Base-by-base conservation (phyloP, 2,113 vertebrate genomes). In the Entelurus aequoreus region DNA sequence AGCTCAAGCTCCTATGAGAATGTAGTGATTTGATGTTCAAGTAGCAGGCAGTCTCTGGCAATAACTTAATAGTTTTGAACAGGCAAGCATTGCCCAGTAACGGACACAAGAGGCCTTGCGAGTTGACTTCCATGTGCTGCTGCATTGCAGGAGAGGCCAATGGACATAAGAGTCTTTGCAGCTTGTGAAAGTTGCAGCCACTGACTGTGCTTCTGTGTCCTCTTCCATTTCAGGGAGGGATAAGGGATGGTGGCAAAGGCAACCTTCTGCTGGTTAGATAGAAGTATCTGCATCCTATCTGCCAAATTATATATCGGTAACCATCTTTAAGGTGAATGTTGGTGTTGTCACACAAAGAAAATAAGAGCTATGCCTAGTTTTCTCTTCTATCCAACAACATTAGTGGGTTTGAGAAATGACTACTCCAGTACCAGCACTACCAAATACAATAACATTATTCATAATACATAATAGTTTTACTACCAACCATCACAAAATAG, bases 221-320 rank as follows among this genome's bases (percentile, higher is more conserved):
- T 66, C 66, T 75, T 75, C 62, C 73, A 81, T 75, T 80, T 80
- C 71, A 5, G 71, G 85, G 81, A 47, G 44, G 82, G 84, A 86
- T 87, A 66, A 72, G 71, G 71, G 78, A 71, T 69, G 68, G 66
- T 57, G 66, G 47, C 12, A 51, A 68, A 62, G 68, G 62, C 60
- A 5, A 73, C 78, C 37, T 63, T 78, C 69, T 67, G 63, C 76
- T 76, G 15, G 53, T 70, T 80, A 65, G 74, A 66, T 85, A 84
- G 86, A 90, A 88, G 75, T 83, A 81, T 78, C 88, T 68, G 78
- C 78, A 82, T 89, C 86, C 85, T 89, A 80, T 78, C 70, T 71
- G 74, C 55, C 47, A 3, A 72, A 68, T 69, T 47, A 53, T 64
- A 62, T 5, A n/a, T n/a, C n/a, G n/a, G n/a, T n/a, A 65, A 44